Evolutionary conservation across 2,113 vertebrate species (phyloP).

Genomic region (Vulpes ferrilata): DNA sequence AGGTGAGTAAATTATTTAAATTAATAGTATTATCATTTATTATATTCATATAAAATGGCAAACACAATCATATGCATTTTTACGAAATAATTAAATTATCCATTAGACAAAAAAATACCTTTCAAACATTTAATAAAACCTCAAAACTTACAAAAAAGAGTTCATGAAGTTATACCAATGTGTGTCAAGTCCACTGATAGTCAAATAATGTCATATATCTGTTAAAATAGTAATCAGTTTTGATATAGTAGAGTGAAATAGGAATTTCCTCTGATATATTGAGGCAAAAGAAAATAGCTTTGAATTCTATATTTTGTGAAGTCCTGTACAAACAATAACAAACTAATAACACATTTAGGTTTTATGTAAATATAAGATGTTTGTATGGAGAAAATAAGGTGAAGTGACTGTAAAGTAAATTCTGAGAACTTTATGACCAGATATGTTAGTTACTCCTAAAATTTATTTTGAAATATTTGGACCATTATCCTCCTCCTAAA

Average conservation of each 20-base stretch:
- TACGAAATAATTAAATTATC: conserved; percentile 83
- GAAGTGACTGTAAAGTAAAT: conserved; percentile 63
- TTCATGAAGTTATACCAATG: conserved; percentile 87
- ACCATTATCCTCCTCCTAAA: neutral
- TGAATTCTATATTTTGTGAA: conserved; percentile 78
- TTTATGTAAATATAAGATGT: conserved; percentile 71
- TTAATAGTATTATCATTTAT: conserved; percentile 74
- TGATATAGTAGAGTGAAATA: conserved; percentile 88
- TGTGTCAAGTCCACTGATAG: conserved; percentile 85
- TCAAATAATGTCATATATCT: conserved; percentile 87
- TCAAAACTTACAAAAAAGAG: conserved; percentile 85
- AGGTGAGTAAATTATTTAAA: conserved; percentile 64
- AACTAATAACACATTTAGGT: conserved; percentile 69
- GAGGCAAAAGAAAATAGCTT: conserved; percentile 80
- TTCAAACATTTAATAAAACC: conserved; percentile 89
- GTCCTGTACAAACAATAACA: conserved; percentile 70
- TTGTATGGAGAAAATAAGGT: conserved; percentile 73
- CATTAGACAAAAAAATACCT: conserved; percentile 84
- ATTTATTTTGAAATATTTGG: conserved; percentile 23
- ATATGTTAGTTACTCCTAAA: conserved; percentile 72
- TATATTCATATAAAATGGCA: conserved; percentile 39
- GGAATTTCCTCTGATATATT: conserved; percentile 85
- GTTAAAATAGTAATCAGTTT: conserved; percentile 88
- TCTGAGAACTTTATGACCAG: conserved; percentile 32
- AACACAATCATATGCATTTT: conserved; percentile 44